Evolutionary conservation across 2,888 invertebrate genomes (phyloP).

Genomic region (Mactromeris polynyma): DNA sequence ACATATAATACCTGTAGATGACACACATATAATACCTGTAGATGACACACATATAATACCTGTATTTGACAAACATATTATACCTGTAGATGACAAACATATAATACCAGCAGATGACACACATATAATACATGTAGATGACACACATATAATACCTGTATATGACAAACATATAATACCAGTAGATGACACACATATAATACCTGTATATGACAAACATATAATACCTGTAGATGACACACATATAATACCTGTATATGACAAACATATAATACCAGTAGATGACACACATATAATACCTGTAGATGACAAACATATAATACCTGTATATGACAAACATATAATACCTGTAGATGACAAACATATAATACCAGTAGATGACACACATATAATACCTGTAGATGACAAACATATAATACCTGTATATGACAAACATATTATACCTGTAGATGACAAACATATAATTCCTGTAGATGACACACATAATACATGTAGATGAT

Average conservation of each 20-base stretch:
- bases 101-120: constrained; percentile 89
- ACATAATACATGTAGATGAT: background rate
- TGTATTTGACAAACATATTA: background rate
- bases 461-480: background rate
- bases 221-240: background rate
- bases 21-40: background rate
- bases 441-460: background rate
- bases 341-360: background rate
- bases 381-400: too few relatives aligned
- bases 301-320: constrained; percentile 56
- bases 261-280: background rate
- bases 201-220: constrained; percentile 57
- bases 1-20: constrained; percentile 90
- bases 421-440: background rate
- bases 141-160: constrained; percentile 91
- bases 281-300: background rate
- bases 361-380: background rate
- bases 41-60: constrained; percentile 92
- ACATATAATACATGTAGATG: background rate
- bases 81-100: constrained; percentile 88
- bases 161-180: background rate
- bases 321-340: background rate
- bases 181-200: background rate
- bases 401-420: background rate
- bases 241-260: constrained; percentile 57